These are phyloP conservation scores for Lasioglossum calceatum DNA, from an alignment of 2,888 invertebrate species.

Conservation along the genomic window DNA sequence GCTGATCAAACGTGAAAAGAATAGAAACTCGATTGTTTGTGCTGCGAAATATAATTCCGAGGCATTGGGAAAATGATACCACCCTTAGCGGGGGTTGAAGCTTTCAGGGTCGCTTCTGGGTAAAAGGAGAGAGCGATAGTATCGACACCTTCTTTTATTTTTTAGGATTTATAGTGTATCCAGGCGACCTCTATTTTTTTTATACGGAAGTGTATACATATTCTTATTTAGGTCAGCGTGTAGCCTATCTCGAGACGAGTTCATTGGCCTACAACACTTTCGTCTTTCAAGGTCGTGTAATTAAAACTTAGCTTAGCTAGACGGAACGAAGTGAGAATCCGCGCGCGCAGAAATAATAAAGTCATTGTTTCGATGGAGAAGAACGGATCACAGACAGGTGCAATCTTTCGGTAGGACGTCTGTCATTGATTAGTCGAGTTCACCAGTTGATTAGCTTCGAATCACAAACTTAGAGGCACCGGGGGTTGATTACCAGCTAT, in stretches of 20 bases:
- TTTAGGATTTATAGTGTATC: neutral
- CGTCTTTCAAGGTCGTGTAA: too few species aligned
- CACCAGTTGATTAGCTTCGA: neutral
- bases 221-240: too few species aligned
- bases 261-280: too few species aligned
- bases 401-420: neutral
- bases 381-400: neutral
- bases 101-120: neutral
- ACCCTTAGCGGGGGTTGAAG: neutral
- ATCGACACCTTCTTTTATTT: neutral
- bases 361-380: neutral
- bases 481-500: neutral
- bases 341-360: neutral
- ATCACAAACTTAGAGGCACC: neutral
- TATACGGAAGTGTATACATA: too few species aligned
- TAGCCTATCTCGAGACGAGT: too few species aligned
- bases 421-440: neutral
- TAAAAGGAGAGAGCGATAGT: neutral
- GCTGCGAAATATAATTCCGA: constrained; percentile 26
- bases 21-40: constrained; percentile 45
- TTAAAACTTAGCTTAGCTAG: too few species aligned
- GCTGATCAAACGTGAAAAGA: constrained; percentile 52
- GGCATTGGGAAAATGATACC: constrained; percentile 37
- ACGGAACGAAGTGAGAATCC: neutral
- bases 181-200: too few species aligned